Evolutionary conservation across 2,113 vertebrate species (phyloP).

Genomic region (Entomyzon cyanotis): DNA sequence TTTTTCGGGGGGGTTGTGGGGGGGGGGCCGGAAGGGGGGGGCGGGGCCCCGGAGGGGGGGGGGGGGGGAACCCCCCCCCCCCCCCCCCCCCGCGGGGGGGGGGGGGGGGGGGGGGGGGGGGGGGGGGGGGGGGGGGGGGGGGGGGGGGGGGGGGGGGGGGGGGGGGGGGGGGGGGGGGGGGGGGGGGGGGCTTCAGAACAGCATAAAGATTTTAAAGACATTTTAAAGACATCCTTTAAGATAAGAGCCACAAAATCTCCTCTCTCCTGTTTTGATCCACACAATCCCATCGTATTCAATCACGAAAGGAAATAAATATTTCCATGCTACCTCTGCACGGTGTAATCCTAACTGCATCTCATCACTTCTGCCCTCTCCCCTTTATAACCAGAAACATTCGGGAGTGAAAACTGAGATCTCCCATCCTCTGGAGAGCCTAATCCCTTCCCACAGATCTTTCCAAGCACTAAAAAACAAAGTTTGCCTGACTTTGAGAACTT

Average conservation of each 20-base stretch:
- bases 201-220: too few species aligned
- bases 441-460: background rate
- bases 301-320: background rate
- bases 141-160: too few species aligned
- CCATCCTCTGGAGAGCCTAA: background rate
- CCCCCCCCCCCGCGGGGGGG: too few species aligned
- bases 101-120: too few species aligned
- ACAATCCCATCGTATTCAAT: background rate
- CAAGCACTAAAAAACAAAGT: background rate
- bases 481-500: constrained; percentile 60
- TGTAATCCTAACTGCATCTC: background rate
- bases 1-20: too few species aligned
- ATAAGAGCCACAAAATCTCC: background rate
- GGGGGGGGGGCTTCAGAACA: too few species aligned
- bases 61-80: too few species aligned
- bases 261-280: background rate
- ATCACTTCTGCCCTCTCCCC: background rate
- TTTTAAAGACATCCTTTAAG: too few species aligned
- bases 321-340: background rate
- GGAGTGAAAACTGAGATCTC: background rate
- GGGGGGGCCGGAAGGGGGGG: too few species aligned
- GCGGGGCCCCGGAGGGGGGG: too few species aligned
- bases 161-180: too few species aligned
- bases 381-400: background rate
- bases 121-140: too few species aligned